A percentile compares a stretch with the other conserved stretches of the same genome.
Evolutionary conservation across 2,113 vertebrate species (phyloP).

Genomic region (Talpa occidentalis): DNA sequence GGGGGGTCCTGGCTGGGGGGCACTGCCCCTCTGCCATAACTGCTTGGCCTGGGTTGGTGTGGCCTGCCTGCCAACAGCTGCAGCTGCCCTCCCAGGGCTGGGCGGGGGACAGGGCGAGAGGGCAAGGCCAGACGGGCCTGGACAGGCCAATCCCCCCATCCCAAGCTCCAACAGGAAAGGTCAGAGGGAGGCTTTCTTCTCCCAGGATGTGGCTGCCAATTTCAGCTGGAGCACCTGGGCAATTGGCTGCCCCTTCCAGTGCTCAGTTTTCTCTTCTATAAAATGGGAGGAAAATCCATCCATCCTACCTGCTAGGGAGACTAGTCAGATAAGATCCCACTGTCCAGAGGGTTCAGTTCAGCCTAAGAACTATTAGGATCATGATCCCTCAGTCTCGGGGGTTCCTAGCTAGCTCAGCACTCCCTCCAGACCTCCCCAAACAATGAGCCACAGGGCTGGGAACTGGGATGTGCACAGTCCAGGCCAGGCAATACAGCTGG

Average conservation of each 20-base stretch:
- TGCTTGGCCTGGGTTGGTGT: background rate
- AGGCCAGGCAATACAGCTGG: background rate
- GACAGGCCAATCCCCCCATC: background rate
- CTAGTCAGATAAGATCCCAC: background rate
- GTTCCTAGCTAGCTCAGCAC: background rate
- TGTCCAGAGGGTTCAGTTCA: background rate
- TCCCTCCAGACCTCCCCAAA: background rate
- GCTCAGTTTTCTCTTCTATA: background rate
- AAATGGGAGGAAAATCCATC: background rate
- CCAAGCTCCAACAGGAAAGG: background rate
- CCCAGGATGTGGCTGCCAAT: background rate
- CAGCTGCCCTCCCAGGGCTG: slow-evolving; percentile 69
- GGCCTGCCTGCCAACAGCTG: slow-evolving; percentile 61
- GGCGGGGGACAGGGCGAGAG: background rate
- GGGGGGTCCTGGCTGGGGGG: slow-evolving; percentile 63
- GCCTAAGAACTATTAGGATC: background rate
- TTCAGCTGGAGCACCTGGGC: background rate
- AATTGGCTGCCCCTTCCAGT: background rate
- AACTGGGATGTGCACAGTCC: background rate
- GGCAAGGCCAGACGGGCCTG: slow-evolving; percentile 46
- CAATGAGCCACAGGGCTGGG: background rate
- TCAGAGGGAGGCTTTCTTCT: slow-evolving; percentile 1
- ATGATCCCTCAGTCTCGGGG: background rate
- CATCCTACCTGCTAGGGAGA: background rate
- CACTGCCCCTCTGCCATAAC: slow-evolving; percentile 66